Percentiles rank a stretch among this genome's conserved stretches.
These are phyloP conservation scores for Hipposideros armiger DNA, from an alignment of 2,113 vertebrate genomes.

Conservation along the genomic window DNA sequence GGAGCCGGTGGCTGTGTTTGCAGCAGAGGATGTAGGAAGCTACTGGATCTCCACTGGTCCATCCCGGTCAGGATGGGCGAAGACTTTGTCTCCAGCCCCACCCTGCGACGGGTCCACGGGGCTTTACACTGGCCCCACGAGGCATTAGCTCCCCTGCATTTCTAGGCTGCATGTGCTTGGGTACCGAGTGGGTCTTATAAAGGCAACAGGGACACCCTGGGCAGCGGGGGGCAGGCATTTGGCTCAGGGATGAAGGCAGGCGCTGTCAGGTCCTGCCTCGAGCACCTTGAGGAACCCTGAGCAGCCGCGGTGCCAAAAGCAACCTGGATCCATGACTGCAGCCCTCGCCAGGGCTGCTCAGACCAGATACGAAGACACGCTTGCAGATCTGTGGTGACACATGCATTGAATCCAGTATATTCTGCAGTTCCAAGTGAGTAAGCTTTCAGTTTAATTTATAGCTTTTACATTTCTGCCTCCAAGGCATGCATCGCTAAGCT, in stretches of 20 bases:
- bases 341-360: not conserved
- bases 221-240: not conserved
- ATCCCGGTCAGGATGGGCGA: not conserved
- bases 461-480: not conserved
- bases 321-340: not conserved
- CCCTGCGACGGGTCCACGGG: not conserved
- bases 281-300: not conserved
- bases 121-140: too few relatives aligned
- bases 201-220: not conserved
- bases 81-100: not conserved
- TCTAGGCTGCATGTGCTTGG: not conserved
- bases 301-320: rapidly evolving
- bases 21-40: not conserved
- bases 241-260: not conserved
- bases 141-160: not conserved
- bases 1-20: not conserved
- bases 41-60: not conserved
- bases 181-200: not conserved
- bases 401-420: not conserved
- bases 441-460: not conserved
- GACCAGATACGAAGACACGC: not conserved
- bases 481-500: not conserved
- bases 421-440: not conserved
- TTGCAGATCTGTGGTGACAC: not conserved
- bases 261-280: rapidly evolving